Conservation (phyloP, 1,140 invertebrate species). For the Aphelenchoides avenae region DNA sequence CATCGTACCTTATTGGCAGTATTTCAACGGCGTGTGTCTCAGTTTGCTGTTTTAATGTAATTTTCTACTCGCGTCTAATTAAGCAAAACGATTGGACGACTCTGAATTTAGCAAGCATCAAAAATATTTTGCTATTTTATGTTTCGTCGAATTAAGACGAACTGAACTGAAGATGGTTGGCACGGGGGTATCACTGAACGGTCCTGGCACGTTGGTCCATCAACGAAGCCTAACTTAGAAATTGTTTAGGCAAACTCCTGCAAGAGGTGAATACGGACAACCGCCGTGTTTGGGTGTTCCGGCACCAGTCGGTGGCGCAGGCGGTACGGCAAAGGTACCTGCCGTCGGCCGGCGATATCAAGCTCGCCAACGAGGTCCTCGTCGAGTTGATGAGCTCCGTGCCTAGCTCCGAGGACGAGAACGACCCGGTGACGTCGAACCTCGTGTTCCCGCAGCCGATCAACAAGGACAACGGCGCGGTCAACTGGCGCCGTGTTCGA, state of each 20-base stretch:
- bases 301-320: slow-evolving; percentile 16
- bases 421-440: slow-evolving; percentile 19
- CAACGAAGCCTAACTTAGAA: too few relatives aligned
- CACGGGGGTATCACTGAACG: too few relatives aligned
- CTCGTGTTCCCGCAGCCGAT: slow-evolving; percentile 26
- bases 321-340: slow-evolving; percentile 22
- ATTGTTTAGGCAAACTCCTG: slow-evolving; percentile 3
- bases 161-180: too few relatives aligned
- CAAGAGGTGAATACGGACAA: slow-evolving; percentile 13
- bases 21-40: too few relatives aligned
- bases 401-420: slow-evolving; percentile 21
- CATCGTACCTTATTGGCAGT: too few relatives aligned
- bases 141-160: too few relatives aligned
- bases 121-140: too few relatives aligned
- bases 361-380: slow-evolving; percentile 23
- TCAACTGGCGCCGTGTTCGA: slow-evolving; percentile 44
- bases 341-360: slow-evolving; percentile 19
- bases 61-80: too few relatives aligned
- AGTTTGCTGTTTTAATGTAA: too few relatives aligned
- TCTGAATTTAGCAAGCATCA: too few relatives aligned
- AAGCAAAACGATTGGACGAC: too few relatives aligned
- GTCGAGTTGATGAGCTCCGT: slow-evolving; percentile 18
- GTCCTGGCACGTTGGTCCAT: too few relatives aligned
- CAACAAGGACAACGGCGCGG: slow-evolving; percentile 40
- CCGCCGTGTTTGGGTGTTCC: slow-evolving; percentile 17